These are phyloP conservation scores for Drosophila varians DNA, from an alignment of 1,140 invertebrate genomes.

Conservation along the genomic window DNA sequence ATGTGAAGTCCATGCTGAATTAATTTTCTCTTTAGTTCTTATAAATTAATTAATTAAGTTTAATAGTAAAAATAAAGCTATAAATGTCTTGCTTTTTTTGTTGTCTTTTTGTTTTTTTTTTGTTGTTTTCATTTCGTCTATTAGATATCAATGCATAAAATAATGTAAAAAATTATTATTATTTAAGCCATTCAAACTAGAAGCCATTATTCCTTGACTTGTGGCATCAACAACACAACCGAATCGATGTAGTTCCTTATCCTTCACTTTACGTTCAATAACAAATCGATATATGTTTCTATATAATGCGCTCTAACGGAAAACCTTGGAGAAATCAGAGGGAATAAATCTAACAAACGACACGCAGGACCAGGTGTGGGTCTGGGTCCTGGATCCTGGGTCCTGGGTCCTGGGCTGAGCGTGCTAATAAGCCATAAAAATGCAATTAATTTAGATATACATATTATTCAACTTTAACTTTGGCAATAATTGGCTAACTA, in stretches of 20 bases:
- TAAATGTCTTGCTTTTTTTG: constrained; percentile 66
- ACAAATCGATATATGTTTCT: constrained; percentile 52
- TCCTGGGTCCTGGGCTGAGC: constrained; percentile 29
- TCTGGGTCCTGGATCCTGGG: not conserved
- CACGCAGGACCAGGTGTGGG: constrained; percentile 5
- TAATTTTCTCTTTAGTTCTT: constrained; percentile 65
- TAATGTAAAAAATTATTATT: constrained; percentile 62
- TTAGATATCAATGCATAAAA: constrained; percentile 60
- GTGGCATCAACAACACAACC: constrained; percentile 77
- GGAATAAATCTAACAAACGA: constrained; percentile 60
- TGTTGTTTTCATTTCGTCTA: constrained; percentile 29
- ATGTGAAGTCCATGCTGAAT: constrained; percentile 72
- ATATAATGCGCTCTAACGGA: constrained; percentile 43
- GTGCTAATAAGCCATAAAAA: constrained; percentile 72
- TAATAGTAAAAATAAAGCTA: constrained; percentile 78
- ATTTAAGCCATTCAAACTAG: constrained; percentile 35
- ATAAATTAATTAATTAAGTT: constrained; percentile 76
- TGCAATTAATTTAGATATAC: constrained; percentile 38
- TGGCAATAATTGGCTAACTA: constrained; percentile 72
- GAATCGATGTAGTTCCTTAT: constrained; percentile 78
- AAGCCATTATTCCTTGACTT: constrained; percentile 5
- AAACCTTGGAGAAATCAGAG: constrained; percentile 49
- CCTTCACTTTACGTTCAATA: constrained; percentile 39
- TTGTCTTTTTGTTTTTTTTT: constrained; percentile 12
- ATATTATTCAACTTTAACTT: constrained; percentile 63